Base-by-base conservation (phyloP, 2,797 vertebrate species). In the Bradypodion ventrale region DNA sequence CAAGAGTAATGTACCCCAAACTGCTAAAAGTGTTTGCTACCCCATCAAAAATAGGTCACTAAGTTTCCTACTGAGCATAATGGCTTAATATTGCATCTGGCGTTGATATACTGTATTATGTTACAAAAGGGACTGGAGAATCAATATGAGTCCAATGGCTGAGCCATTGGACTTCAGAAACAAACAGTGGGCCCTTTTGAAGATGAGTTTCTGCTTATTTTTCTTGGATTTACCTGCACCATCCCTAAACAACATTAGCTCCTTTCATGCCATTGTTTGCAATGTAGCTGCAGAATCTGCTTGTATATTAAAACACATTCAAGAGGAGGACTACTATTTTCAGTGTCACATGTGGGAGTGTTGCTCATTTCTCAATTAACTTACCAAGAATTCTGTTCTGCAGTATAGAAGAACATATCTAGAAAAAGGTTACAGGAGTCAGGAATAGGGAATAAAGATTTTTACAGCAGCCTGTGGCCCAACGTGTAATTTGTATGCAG, bases 361-460 rank as follows among this genome's bases (percentile, higher is more conserved):
- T 87, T 91, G 70, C 89, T 93, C 87, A 75, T 82, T 92, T 92
- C 82, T 92, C 94, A 92, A 92, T 86, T 93, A 87, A 87, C 92
- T 93, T 90, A 89, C 80, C 56, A 87, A 89, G 83, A 90, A 89
- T 90, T 92, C 29, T 60, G 44, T 35, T 89, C 32, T 69, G 15
- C n/a, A 5, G 23, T 44, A 84, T 49, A 87, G 83, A 89, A 80
- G 76, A 75, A 76, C 49, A 87, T 35, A 88, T 35, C 85, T 91
- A 76, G 59, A 10, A 88, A 93, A 88, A n/a, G n/a, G 66, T 89
- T 88, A 62, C 87, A 85, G 87, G 78, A 44, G 78, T 74, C 44
- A 12, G 27, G 9, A 5, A 4, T 19, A 46, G 59, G 3, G 40
- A 72, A 40, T 37, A 56, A 63, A 49, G 29, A 59, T 23, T 68